Evolutionary conservation across 2,888 invertebrate species (phyloP).

Genomic region (Drosophila rellima): DNA sequence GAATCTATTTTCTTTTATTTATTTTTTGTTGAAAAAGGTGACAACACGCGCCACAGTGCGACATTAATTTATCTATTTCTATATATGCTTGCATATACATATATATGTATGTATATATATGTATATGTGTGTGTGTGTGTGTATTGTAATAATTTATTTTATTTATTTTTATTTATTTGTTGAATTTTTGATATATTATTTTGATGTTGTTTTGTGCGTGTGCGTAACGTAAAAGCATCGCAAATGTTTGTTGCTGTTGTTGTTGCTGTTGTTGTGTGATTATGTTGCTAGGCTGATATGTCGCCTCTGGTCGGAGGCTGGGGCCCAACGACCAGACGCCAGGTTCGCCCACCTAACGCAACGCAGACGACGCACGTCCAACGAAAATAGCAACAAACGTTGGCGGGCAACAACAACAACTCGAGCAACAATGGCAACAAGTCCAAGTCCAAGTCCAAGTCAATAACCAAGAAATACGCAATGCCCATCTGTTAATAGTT

Average conservation of each 20-base stretch:
- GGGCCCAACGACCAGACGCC: slow-evolving; percentile 54
- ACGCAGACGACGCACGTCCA: slow-evolving; percentile 40
- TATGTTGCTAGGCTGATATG: slow-evolving; percentile 35
- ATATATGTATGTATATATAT: slow-evolving; percentile 3
- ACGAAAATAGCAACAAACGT: slow-evolving; percentile 51
- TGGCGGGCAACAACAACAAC: slow-evolving; percentile 42
- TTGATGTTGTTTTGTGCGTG: slow-evolving; percentile 53
- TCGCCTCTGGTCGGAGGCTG: slow-evolving; percentile 28
- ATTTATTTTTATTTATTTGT: slow-evolving; percentile 26
- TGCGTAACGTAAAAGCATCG: slow-evolving; percentile 49
- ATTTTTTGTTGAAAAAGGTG: slow-evolving; percentile 51
- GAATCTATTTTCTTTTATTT: not conserved
- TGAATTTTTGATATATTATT: slow-evolving; percentile 1
- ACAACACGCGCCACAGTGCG: slow-evolving; percentile 37
- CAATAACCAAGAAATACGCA: slow-evolving; percentile 29
- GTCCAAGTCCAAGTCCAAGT: slow-evolving; percentile 75
- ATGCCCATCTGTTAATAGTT: slow-evolving; percentile 28
- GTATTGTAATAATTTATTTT: slow-evolving; percentile 32
- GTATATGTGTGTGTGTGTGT: slow-evolving; percentile 1
- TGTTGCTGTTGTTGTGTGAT: slow-evolving; percentile 20
- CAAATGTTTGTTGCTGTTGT: slow-evolving; percentile 42
- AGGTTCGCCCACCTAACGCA: slow-evolving; percentile 75
- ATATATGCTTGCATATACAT: slow-evolving; percentile 8
- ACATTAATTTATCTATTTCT: slow-evolving; percentile 28
- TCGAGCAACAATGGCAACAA: slow-evolving; percentile 45